Evolutionary conservation across 2,113 vertebrate species (phyloP), one percentile per base, ranked within the genome.

Genomic region (Sinocyclocheilus anophthalmus): DNA sequence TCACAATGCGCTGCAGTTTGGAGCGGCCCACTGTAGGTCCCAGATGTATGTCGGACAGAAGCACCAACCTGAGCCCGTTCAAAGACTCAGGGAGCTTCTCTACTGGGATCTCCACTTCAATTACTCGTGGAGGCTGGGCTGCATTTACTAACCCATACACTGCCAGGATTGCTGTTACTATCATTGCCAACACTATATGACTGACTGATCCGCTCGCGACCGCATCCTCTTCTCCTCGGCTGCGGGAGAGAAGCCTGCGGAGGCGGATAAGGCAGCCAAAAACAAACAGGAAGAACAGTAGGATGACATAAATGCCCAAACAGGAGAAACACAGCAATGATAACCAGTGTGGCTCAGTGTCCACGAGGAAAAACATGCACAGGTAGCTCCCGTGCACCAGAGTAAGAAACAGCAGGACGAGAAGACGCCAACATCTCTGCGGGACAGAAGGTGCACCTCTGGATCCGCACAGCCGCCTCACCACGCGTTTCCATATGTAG

Each of bases 21-120:
- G 93, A 95, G 90, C 93, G 95, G 81, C 95, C 96, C 63, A 96
- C 93, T 0, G 96, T 96, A 57, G 96, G 95, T 24, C 96, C 96
- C 85, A 96, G 75, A 69, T 96, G 96, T 63, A 96, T 96, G 90
- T 96, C 96, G 0, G 96, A 96, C 39, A 96, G 93, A 53, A 96
- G 91, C 8, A 91, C 94, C 1, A 96, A 79, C 89, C 92, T 96
- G 88, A 96, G 90, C 67, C 89, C 89, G 75, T 94, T 89, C 94
- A 96, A 93, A 0, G 95, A 89, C 2, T 85, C 30, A 0, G 94
- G 94, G 42, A 96, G 92, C 84, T 93, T 95, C 11, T 89, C 90
- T 88, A 96, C 22, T 26, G 95, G 93, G 82, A 96, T 83, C 39
- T 92, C 89, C 84, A 96, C 94, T 0, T 93, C 93, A 63, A 92